A percentile compares a stretch with the other conserved stretches of the same genome.
These are phyloP conservation scores for Chascanopsetta lugubris DNA, from an alignment of 2,113 vertebrate species.

Conservation along the genomic window DNA sequence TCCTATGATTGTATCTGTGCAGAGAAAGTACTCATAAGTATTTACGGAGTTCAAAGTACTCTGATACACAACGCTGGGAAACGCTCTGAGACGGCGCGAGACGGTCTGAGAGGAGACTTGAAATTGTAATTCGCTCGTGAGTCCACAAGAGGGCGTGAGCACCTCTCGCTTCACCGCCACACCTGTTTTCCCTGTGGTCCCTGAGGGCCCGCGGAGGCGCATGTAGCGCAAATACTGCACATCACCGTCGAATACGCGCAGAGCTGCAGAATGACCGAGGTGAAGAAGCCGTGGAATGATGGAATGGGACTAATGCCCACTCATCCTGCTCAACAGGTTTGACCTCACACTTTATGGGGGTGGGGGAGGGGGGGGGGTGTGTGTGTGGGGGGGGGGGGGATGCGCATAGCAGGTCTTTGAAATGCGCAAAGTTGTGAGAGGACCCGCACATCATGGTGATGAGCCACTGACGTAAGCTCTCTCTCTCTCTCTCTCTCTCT, in stretches of 20 bases:
- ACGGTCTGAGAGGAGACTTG: rapidly evolving
- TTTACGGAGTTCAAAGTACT: too few species aligned
- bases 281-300: conserved; percentile 29
- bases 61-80: too few species aligned
- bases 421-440: neutral
- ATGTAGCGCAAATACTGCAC: neutral
- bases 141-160: conserved; percentile 29
- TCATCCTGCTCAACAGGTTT: conserved; percentile 62
- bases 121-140: neutral
- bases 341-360: conserved; percentile 6
- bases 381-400: conserved; percentile 10
- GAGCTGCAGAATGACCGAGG: neutral
- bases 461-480: conserved; percentile 13
- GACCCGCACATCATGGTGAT: conserved; percentile 38
- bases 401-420: conserved; percentile 21
- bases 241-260: neutral
- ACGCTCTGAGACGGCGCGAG: neutral
- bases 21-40: too few species aligned
- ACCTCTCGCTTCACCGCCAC: neutral
- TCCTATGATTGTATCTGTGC: too few species aligned
- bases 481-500: neutral
- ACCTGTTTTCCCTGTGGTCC: conserved; percentile 36
- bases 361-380: conserved; percentile 26
- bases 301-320: conserved; percentile 38
- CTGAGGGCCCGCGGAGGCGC: neutral